These are phyloP conservation scores for Hylaea fasciaria DNA, from an alignment of 2,888 invertebrate species.

Conservation along the genomic window DNA sequence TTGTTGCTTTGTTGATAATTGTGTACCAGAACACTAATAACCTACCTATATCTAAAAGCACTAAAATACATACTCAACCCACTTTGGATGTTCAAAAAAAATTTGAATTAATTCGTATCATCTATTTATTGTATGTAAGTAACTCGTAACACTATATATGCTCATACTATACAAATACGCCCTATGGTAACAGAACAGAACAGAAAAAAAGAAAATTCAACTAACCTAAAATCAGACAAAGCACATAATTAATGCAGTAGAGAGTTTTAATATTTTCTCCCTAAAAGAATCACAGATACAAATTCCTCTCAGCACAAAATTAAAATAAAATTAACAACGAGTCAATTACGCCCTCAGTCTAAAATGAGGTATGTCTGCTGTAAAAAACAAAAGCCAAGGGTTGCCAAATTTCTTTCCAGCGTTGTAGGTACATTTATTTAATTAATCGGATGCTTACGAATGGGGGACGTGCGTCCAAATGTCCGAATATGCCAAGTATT, in stretches of 20 bases:
- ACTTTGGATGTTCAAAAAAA: too few species aligned
- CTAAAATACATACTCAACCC: too few species aligned
- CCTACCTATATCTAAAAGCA: too few species aligned
- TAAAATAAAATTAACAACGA: conserved; percentile 75
- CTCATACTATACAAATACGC: too few species aligned
- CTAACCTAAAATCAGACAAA: neutral
- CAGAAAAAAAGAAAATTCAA: too few species aligned
- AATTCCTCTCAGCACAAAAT: conserved; percentile 53
- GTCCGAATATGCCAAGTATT: conserved; percentile 45
- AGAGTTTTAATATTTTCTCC: neutral
- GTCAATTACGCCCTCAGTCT: conserved; percentile 75
- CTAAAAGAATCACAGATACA: conserved; percentile 43
- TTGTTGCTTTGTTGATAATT: neutral
- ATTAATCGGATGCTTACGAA: conserved; percentile 83
- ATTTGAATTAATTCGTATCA: too few species aligned
- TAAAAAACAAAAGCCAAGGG: conserved; percentile 77
- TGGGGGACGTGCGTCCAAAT: conserved; percentile 75
- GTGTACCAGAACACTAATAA: too few species aligned
- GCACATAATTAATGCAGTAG: neutral
- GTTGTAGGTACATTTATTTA: conserved; percentile 81
- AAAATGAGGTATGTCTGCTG: conserved; percentile 75
- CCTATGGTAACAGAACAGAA: too few species aligned
- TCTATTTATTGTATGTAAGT: too few species aligned
- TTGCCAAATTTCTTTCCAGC: conserved; percentile 77
- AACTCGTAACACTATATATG: too few species aligned